These are phyloP conservation scores for Aptenodytes patagonicus DNA, from an alignment of 2,113 vertebrate genomes.

Conservation along the genomic window DNA sequence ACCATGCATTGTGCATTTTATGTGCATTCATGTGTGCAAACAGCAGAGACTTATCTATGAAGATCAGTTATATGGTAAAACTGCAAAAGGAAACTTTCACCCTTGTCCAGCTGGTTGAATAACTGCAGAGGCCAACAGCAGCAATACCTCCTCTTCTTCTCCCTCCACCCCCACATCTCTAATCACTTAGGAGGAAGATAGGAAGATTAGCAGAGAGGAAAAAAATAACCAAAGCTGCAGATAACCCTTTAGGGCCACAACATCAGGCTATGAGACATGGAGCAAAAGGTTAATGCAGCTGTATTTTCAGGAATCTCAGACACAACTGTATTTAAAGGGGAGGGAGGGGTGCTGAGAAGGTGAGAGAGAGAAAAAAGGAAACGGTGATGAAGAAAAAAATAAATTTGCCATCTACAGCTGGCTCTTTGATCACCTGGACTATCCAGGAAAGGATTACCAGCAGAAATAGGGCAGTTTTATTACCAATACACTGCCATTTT, in stretches of 20 bases:
- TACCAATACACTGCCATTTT: neutral
- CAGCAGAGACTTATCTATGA: conserved; percentile 1
- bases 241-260: conserved; percentile 64
- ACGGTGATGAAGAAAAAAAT: conserved; percentile 42
- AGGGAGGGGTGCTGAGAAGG: neutral
- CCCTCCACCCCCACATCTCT: conserved; percentile 26
- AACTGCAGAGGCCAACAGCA: conserved; percentile 61
- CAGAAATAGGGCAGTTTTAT: conserved; percentile 20
- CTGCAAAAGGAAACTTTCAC: conserved; percentile 50
- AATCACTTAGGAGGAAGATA: conserved; percentile 71
- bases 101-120: conserved; percentile 32
- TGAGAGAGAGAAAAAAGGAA: neutral
- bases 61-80: neutral
- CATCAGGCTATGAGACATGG: neutral
- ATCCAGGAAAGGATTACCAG: neutral
- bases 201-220: conserved; percentile 66
- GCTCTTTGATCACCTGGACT: conserved; percentile 25
- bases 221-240: conserved; percentile 65
- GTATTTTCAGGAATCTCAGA: conserved; percentile 37
- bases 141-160: conserved; percentile 24
- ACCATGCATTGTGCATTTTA: conserved; percentile 3
- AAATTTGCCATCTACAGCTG: conserved; percentile 28
- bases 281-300: conserved; percentile 25
- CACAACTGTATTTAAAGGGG: neutral
- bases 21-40: conserved; percentile 13